Percentiles rank a stretch among this genome's conserved stretches.
These are phyloP conservation scores for Bufo gargarizans DNA, from an alignment of 2,113 vertebrate genomes.

Conservation along the genomic window DNA sequence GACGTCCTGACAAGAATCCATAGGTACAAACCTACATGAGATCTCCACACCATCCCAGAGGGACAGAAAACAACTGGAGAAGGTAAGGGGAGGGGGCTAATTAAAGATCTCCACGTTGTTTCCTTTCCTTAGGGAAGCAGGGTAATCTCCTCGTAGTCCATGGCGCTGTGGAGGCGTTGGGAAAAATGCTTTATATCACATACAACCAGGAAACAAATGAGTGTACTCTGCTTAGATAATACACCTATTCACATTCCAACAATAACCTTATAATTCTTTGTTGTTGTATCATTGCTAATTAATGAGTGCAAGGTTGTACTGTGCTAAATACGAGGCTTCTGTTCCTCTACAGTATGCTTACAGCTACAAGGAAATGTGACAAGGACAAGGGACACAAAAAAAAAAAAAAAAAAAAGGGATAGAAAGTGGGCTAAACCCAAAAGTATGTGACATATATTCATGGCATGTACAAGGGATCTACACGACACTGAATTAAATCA, in stretches of 20 bases:
- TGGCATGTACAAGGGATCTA: not conserved
- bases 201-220: not conserved
- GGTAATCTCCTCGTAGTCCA: no score
- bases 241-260: not conserved
- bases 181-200: not conserved
- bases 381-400: not conserved
- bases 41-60: no score
- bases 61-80: no score
- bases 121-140: no score
- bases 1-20: no score
- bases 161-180: no score
- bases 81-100: no score
- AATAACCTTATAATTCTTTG: not conserved
- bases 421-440: not conserved
- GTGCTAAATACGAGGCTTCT: not conserved
- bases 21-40: no score
- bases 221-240: not conserved
- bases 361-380: not conserved
- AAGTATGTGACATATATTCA: not conserved
- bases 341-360: not conserved
- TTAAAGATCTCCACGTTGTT: no score
- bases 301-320: not conserved
- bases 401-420: not conserved
- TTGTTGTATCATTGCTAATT: not conserved
- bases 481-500: not conserved